Percentiles rank a stretch among this genome's conserved stretches.
Evolutionary conservation across 2,797 vertebrate genomes (phyloP).

Genomic region (Chaetodon trifasciatus): DNA sequence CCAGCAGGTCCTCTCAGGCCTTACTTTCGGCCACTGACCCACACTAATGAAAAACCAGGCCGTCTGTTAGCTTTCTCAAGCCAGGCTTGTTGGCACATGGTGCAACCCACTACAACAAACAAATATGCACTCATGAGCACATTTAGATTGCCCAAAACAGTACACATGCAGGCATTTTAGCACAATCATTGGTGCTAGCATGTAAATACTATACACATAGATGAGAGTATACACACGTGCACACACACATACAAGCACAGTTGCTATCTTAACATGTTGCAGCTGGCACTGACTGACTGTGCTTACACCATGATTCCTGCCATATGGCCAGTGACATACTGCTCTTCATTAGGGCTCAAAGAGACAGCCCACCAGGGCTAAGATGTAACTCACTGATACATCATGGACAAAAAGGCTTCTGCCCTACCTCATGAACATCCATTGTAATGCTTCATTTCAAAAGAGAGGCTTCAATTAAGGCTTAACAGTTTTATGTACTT

Average conservation of each 20-base stretch:
- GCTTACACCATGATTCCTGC: slow-evolving; percentile 70
- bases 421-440: slow-evolving; percentile 29
- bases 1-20: slow-evolving; percentile 78
- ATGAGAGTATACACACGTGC: background rate
- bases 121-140: slow-evolving; percentile 36
- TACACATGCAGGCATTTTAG: slow-evolving; percentile 15
- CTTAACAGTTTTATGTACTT: slow-evolving; percentile 11
- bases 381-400: slow-evolving; percentile 59
- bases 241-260: slow-evolving; percentile 16
- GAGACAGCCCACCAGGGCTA: slow-evolving; percentile 63
- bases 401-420: slow-evolving; percentile 41
- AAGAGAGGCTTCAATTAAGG: slow-evolving; percentile 22
- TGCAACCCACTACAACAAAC: slow-evolving; percentile 40
- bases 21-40: slow-evolving; percentile 75
- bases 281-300: slow-evolving; percentile 58
- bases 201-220: slow-evolving; percentile 20
- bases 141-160: slow-evolving; percentile 43
- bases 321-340: slow-evolving; percentile 82
- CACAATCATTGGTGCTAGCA: slow-evolving; percentile 6
- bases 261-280: slow-evolving; percentile 54
- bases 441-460: slow-evolving; percentile 13
- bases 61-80: slow-evolving; percentile 72
- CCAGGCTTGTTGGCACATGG: slow-evolving; percentile 69
- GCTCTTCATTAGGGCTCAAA: slow-evolving; percentile 81
- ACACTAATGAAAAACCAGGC: slow-evolving; percentile 64